phyloP scores from a whole-genome alignment of 2,113 vertebrate species.

The Sturnira hondurensis region DNA sequence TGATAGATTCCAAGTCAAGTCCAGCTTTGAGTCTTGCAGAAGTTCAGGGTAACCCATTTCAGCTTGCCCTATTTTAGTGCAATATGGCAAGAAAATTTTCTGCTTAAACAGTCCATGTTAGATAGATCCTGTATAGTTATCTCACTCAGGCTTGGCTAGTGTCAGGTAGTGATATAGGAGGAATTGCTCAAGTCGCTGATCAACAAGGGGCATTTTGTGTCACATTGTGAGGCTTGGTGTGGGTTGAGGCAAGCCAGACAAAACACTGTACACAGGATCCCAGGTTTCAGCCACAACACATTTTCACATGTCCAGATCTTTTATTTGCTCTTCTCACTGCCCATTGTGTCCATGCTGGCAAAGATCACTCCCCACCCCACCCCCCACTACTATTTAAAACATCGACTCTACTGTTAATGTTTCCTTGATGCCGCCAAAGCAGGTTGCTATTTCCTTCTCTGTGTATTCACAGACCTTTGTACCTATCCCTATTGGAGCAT shows the following conservation, averaged over 20 bases:
- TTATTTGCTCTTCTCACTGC: not conserved
- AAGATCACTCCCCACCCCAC: not conserved
- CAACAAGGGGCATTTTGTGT: not conserved
- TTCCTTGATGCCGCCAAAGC: not conserved
- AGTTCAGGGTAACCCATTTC: not conserved
- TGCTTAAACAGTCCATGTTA: not conserved
- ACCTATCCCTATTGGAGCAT: not conserved
- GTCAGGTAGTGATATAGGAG: not conserved
- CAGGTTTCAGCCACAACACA: not conserved
- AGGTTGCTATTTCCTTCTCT: not conserved
- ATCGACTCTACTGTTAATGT: not conserved
- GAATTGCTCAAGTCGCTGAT: not conserved
- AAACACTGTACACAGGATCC: not conserved
- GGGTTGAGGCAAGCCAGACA: not conserved
- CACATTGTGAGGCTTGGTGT: not conserved
- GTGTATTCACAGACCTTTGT: not conserved
- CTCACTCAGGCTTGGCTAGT: not conserved
- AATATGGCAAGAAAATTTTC: not conserved
- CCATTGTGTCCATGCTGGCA: not conserved
- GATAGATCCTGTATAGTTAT: not conserved
- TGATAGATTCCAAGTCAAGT: not conserved
- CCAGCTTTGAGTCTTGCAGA: not conserved
- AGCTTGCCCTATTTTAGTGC: not conserved
- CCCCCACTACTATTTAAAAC: not conserved
- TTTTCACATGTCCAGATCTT: not conserved